phyloP scores from a whole-genome alignment of 2,888 invertebrate genomes.

The Drosophila leonis region DNA sequence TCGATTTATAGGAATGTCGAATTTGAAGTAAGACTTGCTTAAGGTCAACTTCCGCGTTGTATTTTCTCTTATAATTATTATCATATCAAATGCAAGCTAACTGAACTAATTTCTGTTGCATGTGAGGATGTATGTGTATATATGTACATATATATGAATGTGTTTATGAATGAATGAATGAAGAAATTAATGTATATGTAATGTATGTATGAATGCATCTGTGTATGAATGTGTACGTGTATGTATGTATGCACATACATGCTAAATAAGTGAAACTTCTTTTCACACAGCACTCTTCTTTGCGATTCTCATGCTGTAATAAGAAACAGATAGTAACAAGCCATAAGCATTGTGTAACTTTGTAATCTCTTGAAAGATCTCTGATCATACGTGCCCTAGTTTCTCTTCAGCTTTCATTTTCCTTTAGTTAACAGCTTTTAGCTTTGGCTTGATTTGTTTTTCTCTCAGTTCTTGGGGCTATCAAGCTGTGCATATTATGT shows the following conservation, averaged over 20 bases:
- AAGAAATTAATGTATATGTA: neutral
- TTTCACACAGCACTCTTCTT: neutral
- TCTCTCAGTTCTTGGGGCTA: neutral
- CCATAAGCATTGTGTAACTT: neutral
- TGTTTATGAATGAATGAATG: neutral
- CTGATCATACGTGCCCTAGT: neutral
- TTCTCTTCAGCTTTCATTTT: neutral
- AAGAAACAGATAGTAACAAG: neutral
- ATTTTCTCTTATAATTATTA: neutral
- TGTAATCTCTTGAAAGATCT: neutral
- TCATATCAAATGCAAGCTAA: neutral
- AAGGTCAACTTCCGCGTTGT: neutral
- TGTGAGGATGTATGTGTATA: neutral
- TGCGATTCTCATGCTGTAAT: constrained; percentile 1
- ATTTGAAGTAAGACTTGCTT: neutral
- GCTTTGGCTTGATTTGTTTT: neutral
- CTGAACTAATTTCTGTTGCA: neutral
- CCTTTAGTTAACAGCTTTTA: neutral
- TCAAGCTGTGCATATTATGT: neutral
- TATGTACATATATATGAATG: neutral
- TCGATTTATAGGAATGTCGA: neutral
- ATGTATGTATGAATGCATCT: neutral
- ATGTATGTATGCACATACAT: neutral
- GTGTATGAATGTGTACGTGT: neutral
- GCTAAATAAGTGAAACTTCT: neutral